Evolutionary conservation across 1,140 invertebrate genomes (phyloP).

Genomic region (Lasaia peninsularis): DNA sequence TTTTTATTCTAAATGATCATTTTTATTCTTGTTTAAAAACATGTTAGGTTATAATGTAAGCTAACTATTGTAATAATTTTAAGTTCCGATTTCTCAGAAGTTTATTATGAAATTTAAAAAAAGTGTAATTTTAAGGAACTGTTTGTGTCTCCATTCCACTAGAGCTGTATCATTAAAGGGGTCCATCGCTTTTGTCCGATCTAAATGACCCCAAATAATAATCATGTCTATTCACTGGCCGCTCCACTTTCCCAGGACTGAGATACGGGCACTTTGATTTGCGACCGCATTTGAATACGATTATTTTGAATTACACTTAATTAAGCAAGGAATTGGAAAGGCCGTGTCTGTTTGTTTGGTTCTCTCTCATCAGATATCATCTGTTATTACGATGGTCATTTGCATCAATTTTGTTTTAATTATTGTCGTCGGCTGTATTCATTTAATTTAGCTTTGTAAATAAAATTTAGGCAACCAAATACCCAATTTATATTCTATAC

Average conservation of each 20-base stretch:
- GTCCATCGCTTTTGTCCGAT: slow-evolving; percentile 53
- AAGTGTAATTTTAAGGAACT: neutral
- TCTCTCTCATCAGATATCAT: slow-evolving; percentile 40
- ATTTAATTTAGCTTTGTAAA: no score
- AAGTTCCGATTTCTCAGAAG: no score
- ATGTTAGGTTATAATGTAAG: no score
- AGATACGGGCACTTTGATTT: slow-evolving; percentile 75
- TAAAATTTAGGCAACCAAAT: no score
- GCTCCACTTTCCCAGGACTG: slow-evolving; percentile 65
- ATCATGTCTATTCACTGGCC: slow-evolving; percentile 64
- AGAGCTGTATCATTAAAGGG: slow-evolving; percentile 45
- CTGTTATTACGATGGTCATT: slow-evolving; percentile 26
- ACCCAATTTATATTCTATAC: no score
- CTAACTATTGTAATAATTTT: no score
- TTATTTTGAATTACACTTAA: slow-evolving; percentile 65
- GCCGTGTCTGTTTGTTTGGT: slow-evolving; percentile 37
- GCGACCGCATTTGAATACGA: slow-evolving; percentile 59
- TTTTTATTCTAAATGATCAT: no score
- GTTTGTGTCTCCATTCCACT: slow-evolving; percentile 37
- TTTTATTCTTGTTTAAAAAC: no score
- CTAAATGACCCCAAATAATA: slow-evolving; percentile 71
- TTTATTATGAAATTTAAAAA: neutral
- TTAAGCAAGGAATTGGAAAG: slow-evolving; percentile 46
- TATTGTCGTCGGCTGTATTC: neutral
- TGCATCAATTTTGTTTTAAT: slow-evolving; percentile 16